Conservation (phyloP, 2,113 vertebrate species). For the Lepidiolamprologus cunningtoni region DNA sequence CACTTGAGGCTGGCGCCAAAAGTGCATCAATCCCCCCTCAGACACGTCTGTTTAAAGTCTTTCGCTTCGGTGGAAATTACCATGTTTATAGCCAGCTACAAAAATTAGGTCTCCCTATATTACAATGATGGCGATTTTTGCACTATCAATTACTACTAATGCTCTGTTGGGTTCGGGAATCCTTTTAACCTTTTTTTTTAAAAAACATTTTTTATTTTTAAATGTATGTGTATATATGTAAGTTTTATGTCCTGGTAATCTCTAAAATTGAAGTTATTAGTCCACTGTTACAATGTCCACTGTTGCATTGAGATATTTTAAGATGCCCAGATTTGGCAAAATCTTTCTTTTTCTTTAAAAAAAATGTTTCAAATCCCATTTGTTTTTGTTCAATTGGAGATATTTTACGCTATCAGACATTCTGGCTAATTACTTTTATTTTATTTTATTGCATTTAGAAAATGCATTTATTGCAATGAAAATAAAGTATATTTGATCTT, state of each 20-base stretch:
- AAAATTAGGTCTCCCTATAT: not conserved
- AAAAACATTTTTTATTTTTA: not conserved
- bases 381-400: not conserved
- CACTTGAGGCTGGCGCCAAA: not conserved
- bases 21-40: not conserved
- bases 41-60: not conserved
- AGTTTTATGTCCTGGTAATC: not conserved
- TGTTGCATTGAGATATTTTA: not conserved
- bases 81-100: not conserved
- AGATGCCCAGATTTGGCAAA: not conserved
- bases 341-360: not conserved
- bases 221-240: not conserved
- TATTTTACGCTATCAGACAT: not conserved
- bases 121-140: rapidly evolving
- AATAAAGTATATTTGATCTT: not conserved
- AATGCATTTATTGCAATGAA: too few species aligned
- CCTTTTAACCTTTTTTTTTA: not conserved
- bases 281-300: not conserved
- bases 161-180: not conserved
- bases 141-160: not conserved
- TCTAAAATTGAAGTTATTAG: not conserved
- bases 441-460: not conserved
- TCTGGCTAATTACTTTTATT: not conserved
- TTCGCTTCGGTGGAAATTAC: not conserved
- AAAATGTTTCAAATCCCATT: not conserved